A percentile compares a stretch with the other conserved stretches of the same genome.
Evolutionary conservation across 1,140 invertebrate species (phyloP).

Genomic region (Teleogryllus occipitalis): DNA sequence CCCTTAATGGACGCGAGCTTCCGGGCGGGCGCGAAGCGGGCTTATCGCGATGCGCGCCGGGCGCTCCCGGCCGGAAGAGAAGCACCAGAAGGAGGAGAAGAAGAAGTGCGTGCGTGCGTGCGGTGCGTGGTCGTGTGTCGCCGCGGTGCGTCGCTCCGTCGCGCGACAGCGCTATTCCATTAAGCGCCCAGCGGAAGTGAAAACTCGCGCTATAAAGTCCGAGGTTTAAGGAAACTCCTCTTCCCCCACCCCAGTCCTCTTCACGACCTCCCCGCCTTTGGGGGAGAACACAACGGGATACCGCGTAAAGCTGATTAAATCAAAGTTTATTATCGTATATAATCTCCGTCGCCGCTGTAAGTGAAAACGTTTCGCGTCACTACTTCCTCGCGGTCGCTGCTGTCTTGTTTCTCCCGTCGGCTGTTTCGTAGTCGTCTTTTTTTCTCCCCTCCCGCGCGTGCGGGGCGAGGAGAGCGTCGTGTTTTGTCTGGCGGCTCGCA

Average conservation of each 20-base stretch:
- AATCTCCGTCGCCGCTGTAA: neutral
- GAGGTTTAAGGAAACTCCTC: too few species aligned
- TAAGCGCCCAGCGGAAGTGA: neutral
- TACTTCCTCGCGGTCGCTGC: too few species aligned
- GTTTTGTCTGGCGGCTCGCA: neutral
- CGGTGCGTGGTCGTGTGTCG: too few species aligned
- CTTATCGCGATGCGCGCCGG: neutral
- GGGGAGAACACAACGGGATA: neutral
- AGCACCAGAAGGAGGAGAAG: too few species aligned
- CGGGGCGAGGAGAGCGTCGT: neutral
- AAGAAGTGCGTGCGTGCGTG: too few species aligned
- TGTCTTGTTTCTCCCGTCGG: too few species aligned
- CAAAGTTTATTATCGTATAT: neutral
- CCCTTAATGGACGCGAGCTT: too few species aligned
- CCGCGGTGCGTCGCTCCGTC: neutral
- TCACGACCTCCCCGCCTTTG: too few species aligned
- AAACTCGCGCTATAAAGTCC: neutral
- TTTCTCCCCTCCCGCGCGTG: too few species aligned
- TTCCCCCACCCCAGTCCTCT: too few species aligned
- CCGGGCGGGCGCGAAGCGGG: too few species aligned
- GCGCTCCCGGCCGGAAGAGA: neutral
- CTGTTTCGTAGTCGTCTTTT: too few species aligned
- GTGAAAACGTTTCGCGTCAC: neutral
- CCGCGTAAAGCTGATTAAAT: neutral
- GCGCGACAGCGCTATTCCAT: neutral